These are phyloP conservation scores for Andrena dorsata DNA, from an alignment of 2,888 invertebrate species.

Conservation along the genomic window DNA sequence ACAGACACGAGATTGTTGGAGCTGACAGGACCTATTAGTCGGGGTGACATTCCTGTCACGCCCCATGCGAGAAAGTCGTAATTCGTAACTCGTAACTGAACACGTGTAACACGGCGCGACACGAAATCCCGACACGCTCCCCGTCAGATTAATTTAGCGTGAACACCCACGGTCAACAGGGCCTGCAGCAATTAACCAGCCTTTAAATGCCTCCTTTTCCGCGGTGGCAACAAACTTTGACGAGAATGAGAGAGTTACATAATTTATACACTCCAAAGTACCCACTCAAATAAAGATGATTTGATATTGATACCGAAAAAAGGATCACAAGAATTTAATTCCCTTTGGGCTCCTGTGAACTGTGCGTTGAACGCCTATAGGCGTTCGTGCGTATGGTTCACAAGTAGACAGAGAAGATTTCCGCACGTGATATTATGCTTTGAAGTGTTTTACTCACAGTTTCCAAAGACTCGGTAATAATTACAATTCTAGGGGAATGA, in stretches of 20 bases:
- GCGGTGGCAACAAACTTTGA: background rate
- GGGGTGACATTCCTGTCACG: slow-evolving; percentile 76
- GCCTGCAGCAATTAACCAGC: slow-evolving; percentile 47
- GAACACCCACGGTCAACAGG: slow-evolving; percentile 23
- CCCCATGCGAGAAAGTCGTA: slow-evolving; percentile 63
- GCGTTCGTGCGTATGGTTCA: too few relatives aligned
- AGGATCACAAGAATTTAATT: too few relatives aligned
- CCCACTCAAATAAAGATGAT: background rate
- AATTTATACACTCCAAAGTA: background rate
- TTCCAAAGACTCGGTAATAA: too few relatives aligned
- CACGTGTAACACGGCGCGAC: slow-evolving; percentile 70
- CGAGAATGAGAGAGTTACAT: background rate
- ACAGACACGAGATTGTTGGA: slow-evolving; percentile 54
- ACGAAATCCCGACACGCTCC: slow-evolving; percentile 41
- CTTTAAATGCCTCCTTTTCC: slow-evolving; percentile 44
- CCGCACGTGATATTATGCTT: too few relatives aligned
- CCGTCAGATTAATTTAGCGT: slow-evolving; percentile 68
- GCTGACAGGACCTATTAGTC: slow-evolving; percentile 80
- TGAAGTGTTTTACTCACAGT: too few relatives aligned
- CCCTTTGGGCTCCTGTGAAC: too few relatives aligned
- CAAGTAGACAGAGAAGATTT: too few relatives aligned
- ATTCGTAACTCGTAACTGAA: slow-evolving; percentile 73
- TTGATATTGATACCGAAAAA: background rate
- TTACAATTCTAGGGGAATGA: too few relatives aligned
- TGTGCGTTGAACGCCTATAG: too few relatives aligned